Evolutionary conservation across 2,113 vertebrate species (phyloP).

Genomic region (Hassar affinis): DNA sequence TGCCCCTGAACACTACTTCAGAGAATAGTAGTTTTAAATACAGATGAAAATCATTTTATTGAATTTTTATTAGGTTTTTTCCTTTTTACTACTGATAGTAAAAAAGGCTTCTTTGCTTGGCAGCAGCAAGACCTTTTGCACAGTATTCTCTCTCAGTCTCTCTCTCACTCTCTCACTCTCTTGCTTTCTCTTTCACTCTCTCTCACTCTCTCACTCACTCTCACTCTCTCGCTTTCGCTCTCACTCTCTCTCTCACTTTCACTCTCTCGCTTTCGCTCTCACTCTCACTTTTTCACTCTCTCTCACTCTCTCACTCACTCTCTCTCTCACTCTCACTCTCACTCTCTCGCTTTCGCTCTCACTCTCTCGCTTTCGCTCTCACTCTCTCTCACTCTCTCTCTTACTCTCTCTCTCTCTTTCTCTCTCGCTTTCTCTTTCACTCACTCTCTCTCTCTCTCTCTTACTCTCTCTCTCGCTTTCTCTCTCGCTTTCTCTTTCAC

Average conservation of each 20-base stretch:
- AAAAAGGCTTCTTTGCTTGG: not conserved
- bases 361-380: too few species aligned
- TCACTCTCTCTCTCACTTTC: not conserved
- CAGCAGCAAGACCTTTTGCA: not conserved
- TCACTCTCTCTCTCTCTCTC: not conserved
- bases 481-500: not conserved
- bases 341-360: too few species aligned
- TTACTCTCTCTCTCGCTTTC: not conserved
- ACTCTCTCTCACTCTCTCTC: not conserved
- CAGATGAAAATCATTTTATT: not conserved
- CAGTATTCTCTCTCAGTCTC: not conserved
- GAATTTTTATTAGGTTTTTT: not conserved
- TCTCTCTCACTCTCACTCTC: not conserved
- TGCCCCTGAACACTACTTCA: not conserved
- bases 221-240: not conserved
- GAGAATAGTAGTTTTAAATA: not conserved
- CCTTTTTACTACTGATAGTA: not conserved
- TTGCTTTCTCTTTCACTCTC: too few species aligned
- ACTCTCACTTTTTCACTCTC: not conserved
- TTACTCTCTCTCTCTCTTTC: not conserved
- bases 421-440: not conserved
- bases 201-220: not conserved
- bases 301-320: not conserved
- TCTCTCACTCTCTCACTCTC: not conserved
- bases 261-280: too few species aligned